A percentile compares a stretch with the other conserved stretches of the same genome.
These are phyloP conservation scores for Crossaster papposus DNA, from an alignment of 53 echinoderm and acorn worm genomes.

Conservation along the genomic window DNA sequence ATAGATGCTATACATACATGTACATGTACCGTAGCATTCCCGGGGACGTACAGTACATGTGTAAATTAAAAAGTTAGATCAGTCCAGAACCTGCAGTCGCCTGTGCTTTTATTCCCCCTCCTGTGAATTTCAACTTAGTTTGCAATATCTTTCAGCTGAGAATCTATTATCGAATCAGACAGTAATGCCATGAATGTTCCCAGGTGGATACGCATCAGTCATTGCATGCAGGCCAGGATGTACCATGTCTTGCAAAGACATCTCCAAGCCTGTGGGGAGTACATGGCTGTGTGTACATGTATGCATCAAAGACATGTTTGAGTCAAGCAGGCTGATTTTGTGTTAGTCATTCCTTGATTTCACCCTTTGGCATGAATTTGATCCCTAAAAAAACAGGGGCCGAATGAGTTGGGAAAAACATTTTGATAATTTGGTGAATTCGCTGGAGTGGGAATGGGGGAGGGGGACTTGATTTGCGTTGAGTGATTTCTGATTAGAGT, in stretches of 20 bases:
- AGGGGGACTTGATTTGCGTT: neutral
- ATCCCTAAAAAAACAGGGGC: neutral
- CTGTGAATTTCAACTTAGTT: neutral
- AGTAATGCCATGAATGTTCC: neutral
- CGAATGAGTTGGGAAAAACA: neutral
- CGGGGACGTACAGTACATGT: neutral
- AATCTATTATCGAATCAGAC: neutral
- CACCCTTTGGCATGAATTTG: neutral
- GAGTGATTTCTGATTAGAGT: neutral
- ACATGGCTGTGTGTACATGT: neutral
- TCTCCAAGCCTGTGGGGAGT: neutral
- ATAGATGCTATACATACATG: too few species aligned
- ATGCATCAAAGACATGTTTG: neutral
- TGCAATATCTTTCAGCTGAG: neutral
- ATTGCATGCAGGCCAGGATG: neutral
- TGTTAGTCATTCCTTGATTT: neutral
- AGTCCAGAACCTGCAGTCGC: neutral
- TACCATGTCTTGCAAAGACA: neutral
- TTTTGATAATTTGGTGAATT: conserved; percentile 14
- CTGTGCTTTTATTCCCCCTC: neutral
- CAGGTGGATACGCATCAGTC: neutral
- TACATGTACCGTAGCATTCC: too few species aligned
- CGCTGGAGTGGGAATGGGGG: neutral
- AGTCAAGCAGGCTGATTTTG: neutral
- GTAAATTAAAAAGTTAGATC: neutral